Evolutionary conservation across 2,113 vertebrate species (phyloP), one percentile per base, ranked within the genome.

Genomic region (Bos indicus): DNA sequence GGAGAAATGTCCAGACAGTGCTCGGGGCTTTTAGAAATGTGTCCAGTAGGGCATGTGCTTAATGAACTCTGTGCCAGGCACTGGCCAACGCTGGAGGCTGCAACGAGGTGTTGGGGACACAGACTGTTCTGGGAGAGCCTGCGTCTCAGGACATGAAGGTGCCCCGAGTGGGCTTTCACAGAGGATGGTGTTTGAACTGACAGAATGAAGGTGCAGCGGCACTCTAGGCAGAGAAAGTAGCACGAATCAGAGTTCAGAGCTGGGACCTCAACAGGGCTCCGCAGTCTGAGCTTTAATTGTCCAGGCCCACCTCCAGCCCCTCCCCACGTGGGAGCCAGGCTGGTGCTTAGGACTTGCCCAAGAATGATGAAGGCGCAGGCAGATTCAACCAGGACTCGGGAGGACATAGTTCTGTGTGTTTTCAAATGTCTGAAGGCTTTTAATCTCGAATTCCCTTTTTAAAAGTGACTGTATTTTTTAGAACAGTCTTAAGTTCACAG

Each of bases 341-440:
- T 40, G 54, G 80, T 59, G 67, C 46, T 67, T 43, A 59, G 74
- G 52, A 46, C 59, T 43, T 46, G 43, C n/a, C 77, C 9, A 8
- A 62, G 62, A 64, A 36, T 16, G 40, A 10, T 25, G 80, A 52
- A 56, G 48, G 10, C 15, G 0, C 21, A 46, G 15, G 74, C 26
- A 78, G 40, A 36, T 14, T 86, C 26, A 40, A 2, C 15, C 17
- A 8, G 28, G 89, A 33, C 62, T 91, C 5, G 11, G 43, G 46
- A 74, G 83, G 87, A 57, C 23, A 21, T 8, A 36, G 40, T 74
- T 92, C 74, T 52, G 64, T 62, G 57, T 71, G 54, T 81, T 94
- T 98, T 80, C 89, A 81, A 83, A 83, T 93, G 89, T 97, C 88
- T 94, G 23, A 91, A 93, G 43, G n/a, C 64, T 95, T 94, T 91